A percentile compares a stretch with the other conserved stretches of the same genome.
phyloP scores from a whole-genome alignment of 2,113 vertebrate species.

The Tamias sibiricus region DNA sequence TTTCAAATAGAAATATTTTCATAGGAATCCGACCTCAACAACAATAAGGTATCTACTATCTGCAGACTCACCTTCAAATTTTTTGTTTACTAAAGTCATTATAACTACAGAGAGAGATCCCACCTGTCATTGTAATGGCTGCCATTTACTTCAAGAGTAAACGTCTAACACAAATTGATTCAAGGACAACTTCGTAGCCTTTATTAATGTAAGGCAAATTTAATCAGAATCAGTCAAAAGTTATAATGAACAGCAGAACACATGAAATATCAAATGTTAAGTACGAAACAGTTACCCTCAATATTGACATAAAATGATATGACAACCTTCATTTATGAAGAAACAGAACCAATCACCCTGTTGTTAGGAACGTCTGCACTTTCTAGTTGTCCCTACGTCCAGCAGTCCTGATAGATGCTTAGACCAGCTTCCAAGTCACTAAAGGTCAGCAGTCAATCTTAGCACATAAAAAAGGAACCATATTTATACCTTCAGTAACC shows the following conservation, averaged over 20 bases:
- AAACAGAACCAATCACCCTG: constrained; percentile 51
- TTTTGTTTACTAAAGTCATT: constrained; percentile 60
- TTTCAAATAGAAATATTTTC: constrained; percentile 46
- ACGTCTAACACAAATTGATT: constrained; percentile 68
- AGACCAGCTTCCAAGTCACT: neutral
- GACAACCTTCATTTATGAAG: constrained; percentile 60
- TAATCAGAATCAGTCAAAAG: constrained; percentile 69
- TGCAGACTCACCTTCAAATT: constrained; percentile 50
- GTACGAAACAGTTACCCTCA: constrained; percentile 61
- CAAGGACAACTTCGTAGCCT: constrained; percentile 52
- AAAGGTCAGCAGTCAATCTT: neutral
- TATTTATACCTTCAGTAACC: constrained; percentile 3
- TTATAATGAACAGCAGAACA: constrained; percentile 70
- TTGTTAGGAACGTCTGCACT: neutral
- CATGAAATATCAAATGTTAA: constrained; percentile 63
- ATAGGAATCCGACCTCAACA: constrained; percentile 28
- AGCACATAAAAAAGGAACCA: constrained; percentile 24
- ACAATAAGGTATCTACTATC: constrained; percentile 31
- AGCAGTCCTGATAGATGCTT: neutral
- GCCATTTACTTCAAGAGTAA: constrained; percentile 65
- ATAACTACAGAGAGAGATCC: constrained; percentile 38
- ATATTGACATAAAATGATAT: constrained; percentile 64
- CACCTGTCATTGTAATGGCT: constrained; percentile 42
- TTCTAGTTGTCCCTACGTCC: constrained; percentile 2
- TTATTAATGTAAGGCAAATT: constrained; percentile 70